phyloP scores from a whole-genome alignment of 2,888 invertebrate species.

The Gerosis bhagava region DNA sequence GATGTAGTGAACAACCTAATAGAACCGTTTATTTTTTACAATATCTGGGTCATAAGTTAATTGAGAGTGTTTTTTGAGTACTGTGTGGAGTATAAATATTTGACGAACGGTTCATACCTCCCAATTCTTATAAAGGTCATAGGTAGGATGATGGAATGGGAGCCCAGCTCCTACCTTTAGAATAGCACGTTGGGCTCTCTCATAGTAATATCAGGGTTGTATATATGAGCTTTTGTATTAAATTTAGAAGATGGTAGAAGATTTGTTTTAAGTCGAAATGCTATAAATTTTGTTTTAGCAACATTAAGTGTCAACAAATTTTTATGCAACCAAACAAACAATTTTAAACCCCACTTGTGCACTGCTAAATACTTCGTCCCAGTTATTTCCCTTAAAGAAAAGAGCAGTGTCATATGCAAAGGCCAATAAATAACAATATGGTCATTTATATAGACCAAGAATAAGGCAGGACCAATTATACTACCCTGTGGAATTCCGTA shows the following conservation, averaged over 20 bases:
- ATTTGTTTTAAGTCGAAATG: background rate
- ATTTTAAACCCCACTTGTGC: background rate
- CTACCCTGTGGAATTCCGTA: no score
- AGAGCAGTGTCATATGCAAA: background rate
- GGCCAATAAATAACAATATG: no score
- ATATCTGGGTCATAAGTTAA: no score
- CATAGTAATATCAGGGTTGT: no score
- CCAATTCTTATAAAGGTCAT: background rate
- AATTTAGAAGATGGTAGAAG: background rate
- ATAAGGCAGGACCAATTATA: background rate
- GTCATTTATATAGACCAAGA: background rate
- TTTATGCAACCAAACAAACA: no score
- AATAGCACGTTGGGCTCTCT: slow-evolving; percentile 2
- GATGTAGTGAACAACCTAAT: no score
- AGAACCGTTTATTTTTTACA: no score
- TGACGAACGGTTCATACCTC: background rate
- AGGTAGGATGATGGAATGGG: background rate
- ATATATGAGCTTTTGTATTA: background rate
- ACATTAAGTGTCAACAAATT: background rate
- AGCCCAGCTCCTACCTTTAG: slow-evolving; percentile 1
- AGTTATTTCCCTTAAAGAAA: background rate
- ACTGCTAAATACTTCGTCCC: background rate
- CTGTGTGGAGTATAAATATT: background rate
- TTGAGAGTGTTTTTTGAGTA: background rate
- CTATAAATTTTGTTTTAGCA: background rate